Percentiles rank a stretch among this genome's conserved stretches.
phyloP scores from a whole-genome alignment of 2,797 vertebrate genomes.

The Remorina albescens region DNA sequence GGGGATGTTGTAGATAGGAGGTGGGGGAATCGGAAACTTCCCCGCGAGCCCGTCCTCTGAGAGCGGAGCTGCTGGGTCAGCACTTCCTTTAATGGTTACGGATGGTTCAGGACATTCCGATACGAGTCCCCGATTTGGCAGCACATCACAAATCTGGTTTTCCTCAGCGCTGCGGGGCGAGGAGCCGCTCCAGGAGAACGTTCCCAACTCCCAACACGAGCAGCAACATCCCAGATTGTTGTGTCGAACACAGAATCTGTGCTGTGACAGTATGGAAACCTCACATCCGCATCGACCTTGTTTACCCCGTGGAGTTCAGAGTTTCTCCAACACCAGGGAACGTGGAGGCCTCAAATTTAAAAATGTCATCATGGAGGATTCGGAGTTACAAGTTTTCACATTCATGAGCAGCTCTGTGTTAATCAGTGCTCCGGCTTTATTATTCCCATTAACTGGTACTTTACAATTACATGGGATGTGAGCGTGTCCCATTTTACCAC shows the following conservation, averaged over 20 bases:
- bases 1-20: constrained; percentile 22
- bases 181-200: constrained; percentile 24
- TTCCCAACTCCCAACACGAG: constrained; percentile 47
- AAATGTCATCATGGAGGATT: constrained; percentile 20
- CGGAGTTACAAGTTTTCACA: constrained; percentile 41
- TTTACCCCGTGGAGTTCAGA: constrained; percentile 15
- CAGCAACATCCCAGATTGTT: constrained; percentile 36
- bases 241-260: constrained; percentile 34
- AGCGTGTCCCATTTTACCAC: constrained; percentile 50
- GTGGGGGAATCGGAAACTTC: constrained; percentile 44
- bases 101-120: constrained; percentile 61
- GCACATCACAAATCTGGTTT: constrained; percentile 32
- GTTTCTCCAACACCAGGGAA: constrained; percentile 21
- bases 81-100: constrained; percentile 64
- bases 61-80: constrained; percentile 75
- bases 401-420: constrained; percentile 49
- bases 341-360: constrained; percentile 15
- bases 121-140: constrained; percentile 36
- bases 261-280: constrained; percentile 36
- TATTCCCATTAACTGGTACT: constrained; percentile 45
- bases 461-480: constrained; percentile 50
- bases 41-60: constrained; percentile 58
- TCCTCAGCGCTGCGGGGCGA: constrained; percentile 21
- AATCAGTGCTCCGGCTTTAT: constrained; percentile 35
- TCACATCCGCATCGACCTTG: constrained; percentile 5